Evolutionary conservation across 2,888 invertebrate species (phyloP).

Genomic region (Ellobium chinense): DNA sequence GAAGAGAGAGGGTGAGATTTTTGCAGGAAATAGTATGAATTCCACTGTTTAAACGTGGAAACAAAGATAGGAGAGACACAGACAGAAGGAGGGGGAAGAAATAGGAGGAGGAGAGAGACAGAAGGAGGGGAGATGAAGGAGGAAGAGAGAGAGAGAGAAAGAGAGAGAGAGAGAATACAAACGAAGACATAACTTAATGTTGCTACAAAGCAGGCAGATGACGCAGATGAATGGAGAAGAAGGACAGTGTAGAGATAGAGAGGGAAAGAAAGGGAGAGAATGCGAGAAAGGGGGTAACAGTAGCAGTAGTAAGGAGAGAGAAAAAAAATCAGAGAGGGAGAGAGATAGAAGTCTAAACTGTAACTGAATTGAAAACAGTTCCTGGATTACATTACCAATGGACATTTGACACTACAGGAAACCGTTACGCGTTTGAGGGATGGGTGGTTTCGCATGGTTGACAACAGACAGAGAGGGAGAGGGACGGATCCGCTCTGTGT

Average conservation of each 20-base stretch:
- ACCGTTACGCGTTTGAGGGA: too few species aligned
- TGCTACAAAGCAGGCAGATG: too few species aligned
- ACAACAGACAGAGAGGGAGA: too few species aligned
- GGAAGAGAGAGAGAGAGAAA: neutral
- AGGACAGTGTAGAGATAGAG: neutral
- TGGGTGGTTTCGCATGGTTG: too few species aligned
- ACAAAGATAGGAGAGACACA: too few species aligned
- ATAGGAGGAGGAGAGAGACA: neutral
- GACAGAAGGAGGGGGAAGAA: neutral
- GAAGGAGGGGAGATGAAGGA: neutral
- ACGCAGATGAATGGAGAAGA: neutral
- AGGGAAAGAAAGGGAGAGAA: conserved; percentile 24
- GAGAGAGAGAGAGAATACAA: neutral
- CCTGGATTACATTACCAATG: too few species aligned
- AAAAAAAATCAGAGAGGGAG: neutral
- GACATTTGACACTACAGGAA: too few species aligned
- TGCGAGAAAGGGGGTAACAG: neutral
- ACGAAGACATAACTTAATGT: neutral
- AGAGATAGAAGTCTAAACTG: too few species aligned
- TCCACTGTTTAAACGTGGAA: too few species aligned
- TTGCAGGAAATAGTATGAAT: neutral
- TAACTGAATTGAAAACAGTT: too few species aligned
- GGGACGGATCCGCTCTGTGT: too few species aligned
- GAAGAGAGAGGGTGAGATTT: neutral
- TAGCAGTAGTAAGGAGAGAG: neutral